Evolutionary conservation across 1,140 invertebrate genomes (phyloP).

Genomic region (Drosophila azteca): DNA sequence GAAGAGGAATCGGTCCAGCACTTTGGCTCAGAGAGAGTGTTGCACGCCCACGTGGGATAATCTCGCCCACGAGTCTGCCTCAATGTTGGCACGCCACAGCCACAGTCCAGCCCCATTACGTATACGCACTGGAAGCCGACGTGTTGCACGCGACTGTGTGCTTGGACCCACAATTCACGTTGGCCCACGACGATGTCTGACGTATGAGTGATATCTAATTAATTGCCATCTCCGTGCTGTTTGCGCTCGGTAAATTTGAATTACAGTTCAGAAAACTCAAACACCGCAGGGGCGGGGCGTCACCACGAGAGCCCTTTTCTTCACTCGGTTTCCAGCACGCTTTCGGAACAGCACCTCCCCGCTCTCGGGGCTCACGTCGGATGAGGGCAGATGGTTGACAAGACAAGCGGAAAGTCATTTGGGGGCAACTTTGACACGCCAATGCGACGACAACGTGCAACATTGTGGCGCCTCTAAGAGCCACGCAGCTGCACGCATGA

Average conservation of each 20-base stretch:
- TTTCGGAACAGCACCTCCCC: neutral
- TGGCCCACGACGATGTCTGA: constrained; percentile 23
- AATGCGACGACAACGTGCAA: constrained; percentile 35
- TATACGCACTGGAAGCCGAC: constrained; percentile 9
- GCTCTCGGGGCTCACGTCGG: constrained; percentile 1
- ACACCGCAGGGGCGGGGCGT: neutral
- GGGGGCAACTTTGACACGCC: constrained; percentile 34
- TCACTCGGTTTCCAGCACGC: constrained; percentile 5
- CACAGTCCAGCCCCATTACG: constrained; percentile 1
- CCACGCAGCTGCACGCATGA: constrained; percentile 9
- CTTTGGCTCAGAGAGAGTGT: neutral
- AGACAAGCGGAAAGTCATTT: constrained; percentile 26
- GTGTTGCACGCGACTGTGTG: constrained; percentile 20
- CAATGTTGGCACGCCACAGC: constrained; percentile 3
- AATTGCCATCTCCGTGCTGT: constrained; percentile 34
- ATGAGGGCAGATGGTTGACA: constrained; percentile 10
- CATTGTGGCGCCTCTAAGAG: constrained; percentile 37
- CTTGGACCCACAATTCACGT: neutral
- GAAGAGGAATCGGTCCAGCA: too few species aligned
- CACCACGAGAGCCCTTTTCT: neutral
- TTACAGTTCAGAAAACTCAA: constrained; percentile 24
- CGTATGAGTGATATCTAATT: constrained; percentile 50
- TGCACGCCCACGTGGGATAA: neutral
- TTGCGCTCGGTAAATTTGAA: constrained; percentile 43
- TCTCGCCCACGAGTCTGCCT: neutral